Evolutionary conservation across 1,140 invertebrate species (phyloP), one percentile per base, ranked within the genome.

Genomic region (Aleiodes sp.): DNA sequence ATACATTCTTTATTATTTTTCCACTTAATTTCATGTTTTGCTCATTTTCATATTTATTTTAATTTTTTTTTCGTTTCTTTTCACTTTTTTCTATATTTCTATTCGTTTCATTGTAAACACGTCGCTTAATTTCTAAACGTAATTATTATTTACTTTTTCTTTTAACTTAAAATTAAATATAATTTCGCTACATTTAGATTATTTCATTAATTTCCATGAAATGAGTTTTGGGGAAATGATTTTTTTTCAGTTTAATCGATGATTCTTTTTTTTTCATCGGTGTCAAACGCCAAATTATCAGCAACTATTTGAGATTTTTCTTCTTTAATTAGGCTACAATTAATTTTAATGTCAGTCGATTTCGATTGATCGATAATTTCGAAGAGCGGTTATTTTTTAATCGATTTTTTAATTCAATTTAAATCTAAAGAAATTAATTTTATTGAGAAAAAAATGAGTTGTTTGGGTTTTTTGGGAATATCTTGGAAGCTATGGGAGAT

Each of bases 11-110:
- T 43, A n/a, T 43, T 37, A 43, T 16, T 60, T 28, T 31, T 24
- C 29, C 7, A 57, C n/a, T 33, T 14, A 29, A 16, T 31, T n/a
- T 28, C 29, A 60, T 60, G 46, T 43, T 61, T 62, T 41, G 21
- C 64, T 29, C 63, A 24, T 37, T 29, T 39, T 57, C 60, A 63
- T 62, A 46, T 37, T 60, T 60, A 1, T 61, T 59, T 56, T 26
- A 57, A 29, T 64, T 24, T 26, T 61, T 46, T 46, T 6, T 1
- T 68, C 14, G 10, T 35, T 37, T 59, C 28, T 41, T 33, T 35
- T 29, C 33, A 21, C 43, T 68, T 37, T 29, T 69, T 70, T 69
- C 69, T 60, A 72, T 72, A 72, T 72, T 72, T 66, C n/a, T n/a
- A n/a, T n/a, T n/a, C 63, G 71, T 66, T 71, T 52, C 60, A 63